Conservation (phyloP, 2,797 vertebrate species). For the Aselliscus stoliczkanus region DNA sequence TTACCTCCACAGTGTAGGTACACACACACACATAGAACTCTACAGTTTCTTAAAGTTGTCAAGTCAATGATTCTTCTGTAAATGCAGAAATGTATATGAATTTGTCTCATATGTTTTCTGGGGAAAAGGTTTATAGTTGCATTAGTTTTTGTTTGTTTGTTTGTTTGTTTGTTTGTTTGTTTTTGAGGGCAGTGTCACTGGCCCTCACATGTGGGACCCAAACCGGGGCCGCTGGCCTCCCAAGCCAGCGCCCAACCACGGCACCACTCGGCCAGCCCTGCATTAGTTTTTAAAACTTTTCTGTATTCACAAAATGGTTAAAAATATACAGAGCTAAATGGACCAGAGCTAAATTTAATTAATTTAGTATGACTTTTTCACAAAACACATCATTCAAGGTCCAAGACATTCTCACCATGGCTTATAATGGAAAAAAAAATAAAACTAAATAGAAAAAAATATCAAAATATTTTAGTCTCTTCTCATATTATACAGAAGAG, state of each 20-base stretch:
- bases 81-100: neutral
- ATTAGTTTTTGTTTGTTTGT: neutral
- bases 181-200: too few species aligned
- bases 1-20: neutral
- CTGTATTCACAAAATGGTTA: neutral
- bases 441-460: neutral
- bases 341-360: neutral
- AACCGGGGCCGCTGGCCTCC: too few species aligned
- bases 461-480: neutral
- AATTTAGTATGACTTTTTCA: neutral
- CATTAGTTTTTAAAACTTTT: neutral
- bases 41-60: neutral
- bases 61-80: neutral
- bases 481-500: neutral
- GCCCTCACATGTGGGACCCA: too few species aligned
- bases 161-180: too few species aligned
- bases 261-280: too few species aligned
- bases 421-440: neutral
- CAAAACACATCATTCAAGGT: neutral
- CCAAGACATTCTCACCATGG: neutral
- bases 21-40: neutral
- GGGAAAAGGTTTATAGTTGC: neutral
- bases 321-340: neutral
- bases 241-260: too few species aligned
- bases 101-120: neutral